These are phyloP conservation scores for Lucilia cuprina DNA, from an alignment of 1,140 invertebrate genomes.

Conservation along the genomic window DNA sequence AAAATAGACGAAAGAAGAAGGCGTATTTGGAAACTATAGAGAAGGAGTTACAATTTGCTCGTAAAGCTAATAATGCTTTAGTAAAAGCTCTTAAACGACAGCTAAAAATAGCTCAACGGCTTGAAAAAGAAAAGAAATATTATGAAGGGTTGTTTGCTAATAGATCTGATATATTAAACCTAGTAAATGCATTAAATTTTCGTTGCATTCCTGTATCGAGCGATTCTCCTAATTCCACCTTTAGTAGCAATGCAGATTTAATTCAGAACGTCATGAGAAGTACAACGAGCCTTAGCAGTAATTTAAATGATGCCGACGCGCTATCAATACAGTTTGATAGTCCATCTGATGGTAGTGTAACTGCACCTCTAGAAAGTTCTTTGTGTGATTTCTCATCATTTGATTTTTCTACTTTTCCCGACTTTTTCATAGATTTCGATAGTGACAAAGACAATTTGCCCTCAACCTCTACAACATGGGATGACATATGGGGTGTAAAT, in stretches of 20 bases:
- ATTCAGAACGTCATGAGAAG: neutral
- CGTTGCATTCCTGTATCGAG: neutral
- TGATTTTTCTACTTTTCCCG: constrained; percentile 16
- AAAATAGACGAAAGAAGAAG: constrained; percentile 69
- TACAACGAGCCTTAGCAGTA: neutral
- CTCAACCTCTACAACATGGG: neutral
- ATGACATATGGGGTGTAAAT: neutral
- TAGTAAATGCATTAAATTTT: neutral
- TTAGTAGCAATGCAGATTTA: neutral
- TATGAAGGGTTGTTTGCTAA: constrained; percentile 66
- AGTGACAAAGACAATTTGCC: neutral
- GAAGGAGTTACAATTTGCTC: constrained; percentile 62
- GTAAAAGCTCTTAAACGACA: constrained; percentile 63
- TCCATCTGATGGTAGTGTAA: constrained; percentile 2
- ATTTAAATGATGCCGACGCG: neutral
- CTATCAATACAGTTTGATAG: neutral
- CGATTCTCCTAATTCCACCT: neutral
- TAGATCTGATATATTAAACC: constrained; percentile 58
- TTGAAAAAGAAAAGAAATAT: constrained; percentile 65
- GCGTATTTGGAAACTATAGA: constrained; percentile 67
- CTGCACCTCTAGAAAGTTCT: neutral
- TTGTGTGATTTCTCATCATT: neutral
- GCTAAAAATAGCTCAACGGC: constrained; percentile 59
- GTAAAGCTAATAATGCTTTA: constrained; percentile 64
- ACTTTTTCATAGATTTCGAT: constrained; percentile 9